Percentiles rank a stretch among this genome's conserved stretches.
Conservation (phyloP, 2,113 vertebrate genomes). For the Epinephelus lanceolatus region DNA sequence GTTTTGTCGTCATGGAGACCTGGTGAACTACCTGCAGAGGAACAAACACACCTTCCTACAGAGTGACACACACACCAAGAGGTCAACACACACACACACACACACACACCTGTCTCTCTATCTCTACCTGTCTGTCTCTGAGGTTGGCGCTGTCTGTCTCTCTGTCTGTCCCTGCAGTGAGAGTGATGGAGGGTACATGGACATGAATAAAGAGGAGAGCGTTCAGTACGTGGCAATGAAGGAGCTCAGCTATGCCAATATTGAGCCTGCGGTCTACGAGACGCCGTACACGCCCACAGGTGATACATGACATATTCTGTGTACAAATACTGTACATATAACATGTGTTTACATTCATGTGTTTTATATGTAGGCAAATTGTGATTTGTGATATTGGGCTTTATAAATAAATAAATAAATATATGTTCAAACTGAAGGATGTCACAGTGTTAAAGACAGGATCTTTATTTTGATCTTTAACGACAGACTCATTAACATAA, state of each 20-base stretch:
- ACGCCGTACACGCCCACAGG: conserved; percentile 71
- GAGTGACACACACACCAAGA: conserved; percentile 61
- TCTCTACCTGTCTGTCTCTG: background rate
- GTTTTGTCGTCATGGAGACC: conserved; percentile 94
- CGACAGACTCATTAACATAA: too few species aligned
- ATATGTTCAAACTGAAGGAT: too few species aligned
- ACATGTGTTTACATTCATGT: too few species aligned
- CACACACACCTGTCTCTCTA: background rate
- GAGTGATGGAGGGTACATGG: conserved; percentile 93
- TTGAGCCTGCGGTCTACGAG: conserved; percentile 85
- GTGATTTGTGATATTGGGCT: too few species aligned
- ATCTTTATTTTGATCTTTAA: too few species aligned
- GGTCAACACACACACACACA: conserved; percentile 54
- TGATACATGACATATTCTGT: background rate
- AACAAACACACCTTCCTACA: conserved; percentile 89
- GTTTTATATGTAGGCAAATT: too few species aligned
- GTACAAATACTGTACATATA: too few species aligned
- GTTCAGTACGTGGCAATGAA: conserved; percentile 89
- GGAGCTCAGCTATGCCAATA: conserved; percentile 86
- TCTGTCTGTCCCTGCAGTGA: conserved; percentile 67
- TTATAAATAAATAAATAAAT: too few species aligned
- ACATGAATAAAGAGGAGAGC: conserved; percentile 90
- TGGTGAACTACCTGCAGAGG: conserved; percentile 92
- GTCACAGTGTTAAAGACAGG: too few species aligned
- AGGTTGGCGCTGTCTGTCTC: background rate